Evolutionary conservation across 2,888 invertebrate species (phyloP).

Genomic region (Acronicta aceris): DNA sequence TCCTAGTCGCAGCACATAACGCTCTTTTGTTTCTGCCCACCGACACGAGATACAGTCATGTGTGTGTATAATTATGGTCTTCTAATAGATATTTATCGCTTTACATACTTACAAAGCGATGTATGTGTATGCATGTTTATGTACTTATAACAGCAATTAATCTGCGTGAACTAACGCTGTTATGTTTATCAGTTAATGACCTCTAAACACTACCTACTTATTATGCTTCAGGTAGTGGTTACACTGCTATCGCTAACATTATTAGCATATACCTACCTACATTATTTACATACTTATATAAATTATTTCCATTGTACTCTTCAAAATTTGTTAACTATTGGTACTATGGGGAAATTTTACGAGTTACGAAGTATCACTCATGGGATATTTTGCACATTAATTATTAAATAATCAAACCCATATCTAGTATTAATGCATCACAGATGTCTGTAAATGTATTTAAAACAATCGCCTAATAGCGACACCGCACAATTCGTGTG

Average conservation of each 20-base stretch:
- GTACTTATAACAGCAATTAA: neutral
- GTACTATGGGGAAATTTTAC: neutral
- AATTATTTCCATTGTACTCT: neutral
- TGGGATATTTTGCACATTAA: too few species aligned
- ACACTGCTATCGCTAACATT: neutral
- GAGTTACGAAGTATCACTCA: too few species aligned
- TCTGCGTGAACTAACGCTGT: conserved; percentile 11
- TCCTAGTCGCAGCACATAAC: too few species aligned
- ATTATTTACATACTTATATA: neutral
- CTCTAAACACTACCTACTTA: conserved; percentile 44
- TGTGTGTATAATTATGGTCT: too few species aligned
- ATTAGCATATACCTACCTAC: too few species aligned
- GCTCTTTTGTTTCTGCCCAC: too few species aligned
- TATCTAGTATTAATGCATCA: too few species aligned
- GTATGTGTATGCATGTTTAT: too few species aligned
- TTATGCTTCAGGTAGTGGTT: conserved; percentile 46
- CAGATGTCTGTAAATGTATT: conserved; percentile 18
- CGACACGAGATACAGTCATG: too few species aligned
- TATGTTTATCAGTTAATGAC: conserved; percentile 49
- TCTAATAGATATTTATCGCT: neutral
- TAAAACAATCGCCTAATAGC: conserved; percentile 2
- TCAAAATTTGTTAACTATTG: neutral
- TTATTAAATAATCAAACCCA: too few species aligned
- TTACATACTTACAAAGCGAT: neutral
- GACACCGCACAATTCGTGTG: conserved; percentile 22